Conservation (phyloP, 2,888 invertebrate genomes). For the Ophraella communa region DNA sequence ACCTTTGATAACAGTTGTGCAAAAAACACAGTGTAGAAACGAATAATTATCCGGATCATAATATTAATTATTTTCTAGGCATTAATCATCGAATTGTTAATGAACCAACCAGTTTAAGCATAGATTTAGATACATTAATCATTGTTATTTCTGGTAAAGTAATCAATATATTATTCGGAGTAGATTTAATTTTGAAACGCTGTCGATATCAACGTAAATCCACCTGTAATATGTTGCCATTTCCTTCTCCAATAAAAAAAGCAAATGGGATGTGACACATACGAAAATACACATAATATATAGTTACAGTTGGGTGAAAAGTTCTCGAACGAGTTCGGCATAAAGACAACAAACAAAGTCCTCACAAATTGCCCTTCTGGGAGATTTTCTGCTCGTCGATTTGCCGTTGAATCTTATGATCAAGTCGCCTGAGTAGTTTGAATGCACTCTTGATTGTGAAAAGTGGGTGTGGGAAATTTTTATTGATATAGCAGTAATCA, state of each 20-base stretch:
- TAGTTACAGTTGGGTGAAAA: conserved; percentile 15
- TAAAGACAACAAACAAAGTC: not conserved
- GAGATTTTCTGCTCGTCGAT: conserved; percentile 14
- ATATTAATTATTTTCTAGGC: too few relatives aligned
- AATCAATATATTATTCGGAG: too few relatives aligned
- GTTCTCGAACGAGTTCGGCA: conserved; percentile 13
- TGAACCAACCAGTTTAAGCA: too few relatives aligned
- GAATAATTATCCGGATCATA: too few relatives aligned
- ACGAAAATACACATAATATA: conserved; percentile 18
- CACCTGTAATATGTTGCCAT: not conserved
- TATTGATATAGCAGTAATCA: too few relatives aligned
- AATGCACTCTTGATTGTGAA: not conserved
- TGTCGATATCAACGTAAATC: too few relatives aligned
- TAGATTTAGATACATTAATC: too few relatives aligned
- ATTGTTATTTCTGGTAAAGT: too few relatives aligned
- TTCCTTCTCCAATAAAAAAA: not conserved
- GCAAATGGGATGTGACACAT: not conserved
- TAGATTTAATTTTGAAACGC: not conserved
- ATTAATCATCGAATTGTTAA: too few relatives aligned
- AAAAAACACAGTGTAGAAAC: too few relatives aligned
- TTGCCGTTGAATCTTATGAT: not conserved
- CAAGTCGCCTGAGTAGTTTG: not conserved
- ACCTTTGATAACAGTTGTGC: too few relatives aligned
- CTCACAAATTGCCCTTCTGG: not conserved
- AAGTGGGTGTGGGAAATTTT: too few relatives aligned